Evolutionary conservation across 2,113 vertebrate species (phyloP), one percentile per base, ranked within the genome.

Genomic region (Tyrannus savana): DNA sequence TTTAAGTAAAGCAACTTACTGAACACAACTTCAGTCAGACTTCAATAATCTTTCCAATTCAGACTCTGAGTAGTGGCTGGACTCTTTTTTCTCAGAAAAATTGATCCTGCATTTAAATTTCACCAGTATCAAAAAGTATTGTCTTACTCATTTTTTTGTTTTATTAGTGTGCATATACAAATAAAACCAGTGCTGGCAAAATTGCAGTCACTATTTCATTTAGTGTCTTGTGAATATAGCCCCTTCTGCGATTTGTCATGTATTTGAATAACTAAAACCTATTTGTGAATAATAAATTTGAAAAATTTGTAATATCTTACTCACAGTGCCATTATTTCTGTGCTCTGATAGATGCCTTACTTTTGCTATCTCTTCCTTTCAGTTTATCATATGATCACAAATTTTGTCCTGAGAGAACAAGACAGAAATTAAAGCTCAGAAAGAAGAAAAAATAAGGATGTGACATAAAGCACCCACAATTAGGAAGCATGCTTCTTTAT

Each of bases 191-290:
- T 52, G 27, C 18, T 73, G 28, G 14, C 6, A 62, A 77, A 62
- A n/a, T 16, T 64, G 4, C 16, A 64, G 37, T 58, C n/a, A 58
- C 10, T 77, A 5, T 90, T 88, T 76, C 17, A 37, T 71, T 69
- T 66, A 37, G 3, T 46, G 14, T 58, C 37, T 46, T 81, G 58
- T 5, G 31, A 64, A 55, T 82, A 52, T 10, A 53, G 18, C 10
- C 1, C 19, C 52, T 73, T 56, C 47, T 94, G 50, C 42, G 66
- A 49, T 87, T 73, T 5, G 0, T 67, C 15, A 25, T 73, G 30
- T 71, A 46, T 84, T 62, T 91, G 55, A 77, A 80, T 76, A 86
- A 86, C 73, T 94, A 56, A 92, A 92, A 89, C 75, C 50, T 74
- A 53, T 66, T 14, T 69, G 55, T 85, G 53, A 90, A 58, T 41